These are phyloP conservation scores for Alces alces DNA, from an alignment of 2,113 vertebrate genomes.

Conservation along the genomic window DNA sequence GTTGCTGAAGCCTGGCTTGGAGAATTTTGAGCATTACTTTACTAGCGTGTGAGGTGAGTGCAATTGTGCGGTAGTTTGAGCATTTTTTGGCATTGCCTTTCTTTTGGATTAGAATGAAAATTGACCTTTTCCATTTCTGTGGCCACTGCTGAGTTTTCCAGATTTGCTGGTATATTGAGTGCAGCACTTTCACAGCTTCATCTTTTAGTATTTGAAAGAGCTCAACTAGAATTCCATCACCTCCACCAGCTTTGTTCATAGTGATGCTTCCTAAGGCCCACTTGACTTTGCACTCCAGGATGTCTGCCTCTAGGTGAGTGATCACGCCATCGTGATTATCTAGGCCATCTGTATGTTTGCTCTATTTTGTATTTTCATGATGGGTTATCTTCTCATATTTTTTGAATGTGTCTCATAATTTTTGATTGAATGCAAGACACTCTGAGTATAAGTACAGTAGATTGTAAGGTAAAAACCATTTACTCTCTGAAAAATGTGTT, in stretches of 20 bases:
- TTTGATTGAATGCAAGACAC: not conserved
- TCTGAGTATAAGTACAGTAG: not conserved
- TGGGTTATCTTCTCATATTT: not conserved
- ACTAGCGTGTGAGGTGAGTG: not conserved
- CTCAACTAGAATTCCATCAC: not conserved
- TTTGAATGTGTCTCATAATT: not conserved
- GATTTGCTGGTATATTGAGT: not conserved
- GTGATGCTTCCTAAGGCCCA: not conserved
- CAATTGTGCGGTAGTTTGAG: rapidly evolving
- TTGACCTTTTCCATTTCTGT: not conserved
- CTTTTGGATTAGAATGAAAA: not conserved
- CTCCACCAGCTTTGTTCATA: not conserved
- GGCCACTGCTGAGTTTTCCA: not conserved
- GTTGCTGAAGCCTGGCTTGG: not conserved
- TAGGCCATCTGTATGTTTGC: not conserved
- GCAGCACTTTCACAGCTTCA: not conserved
- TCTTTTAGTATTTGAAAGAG: not conserved
- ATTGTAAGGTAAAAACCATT: not conserved
- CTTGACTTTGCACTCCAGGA: not conserved
- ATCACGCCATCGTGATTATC: not conserved
- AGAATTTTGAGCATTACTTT: not conserved
- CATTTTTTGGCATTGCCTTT: not conserved
- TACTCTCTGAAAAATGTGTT: not conserved
- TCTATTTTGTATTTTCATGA: not conserved
- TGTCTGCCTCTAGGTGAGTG: not conserved